Evolutionary conservation across 2,113 vertebrate genomes (phyloP).

Genomic region (Alligator sinensis): DNA sequence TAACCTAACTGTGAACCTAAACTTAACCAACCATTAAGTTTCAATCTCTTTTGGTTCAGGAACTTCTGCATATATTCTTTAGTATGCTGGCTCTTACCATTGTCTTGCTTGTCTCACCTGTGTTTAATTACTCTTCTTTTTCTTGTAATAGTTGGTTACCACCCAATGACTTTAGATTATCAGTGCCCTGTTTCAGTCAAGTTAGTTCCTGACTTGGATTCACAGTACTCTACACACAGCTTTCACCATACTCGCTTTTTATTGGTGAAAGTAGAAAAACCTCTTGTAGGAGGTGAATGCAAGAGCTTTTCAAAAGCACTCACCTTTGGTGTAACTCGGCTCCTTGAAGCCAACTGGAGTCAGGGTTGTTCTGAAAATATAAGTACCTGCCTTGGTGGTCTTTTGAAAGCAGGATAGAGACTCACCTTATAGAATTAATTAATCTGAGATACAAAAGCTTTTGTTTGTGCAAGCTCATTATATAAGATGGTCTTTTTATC

Average conservation of each 20-base stretch:
- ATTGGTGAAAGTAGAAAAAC: neutral
- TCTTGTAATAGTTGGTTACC: neutral
- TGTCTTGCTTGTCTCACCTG: neutral
- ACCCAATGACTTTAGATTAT: neutral
- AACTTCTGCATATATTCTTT: neutral
- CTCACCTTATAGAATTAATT: too few species aligned
- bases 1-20: neutral
- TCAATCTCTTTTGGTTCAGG: neutral
- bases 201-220: neutral
- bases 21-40: neutral
- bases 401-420: neutral
- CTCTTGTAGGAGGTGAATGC: neutral
- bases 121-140: neutral
- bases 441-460: too few species aligned
- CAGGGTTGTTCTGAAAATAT: too few species aligned
- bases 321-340: neutral
- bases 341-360: neutral
- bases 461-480: too few species aligned
- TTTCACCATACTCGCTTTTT: neutral
- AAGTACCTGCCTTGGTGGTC: too few species aligned
- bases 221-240: neutral
- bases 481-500: too few species aligned
- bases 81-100: neutral
- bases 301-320: neutral
- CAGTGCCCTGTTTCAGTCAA: neutral